Percentiles rank a stretch among this genome's conserved stretches.
Evolutionary conservation across 2,113 vertebrate genomes (phyloP).

Genomic region (Myiagra hebetior): DNA sequence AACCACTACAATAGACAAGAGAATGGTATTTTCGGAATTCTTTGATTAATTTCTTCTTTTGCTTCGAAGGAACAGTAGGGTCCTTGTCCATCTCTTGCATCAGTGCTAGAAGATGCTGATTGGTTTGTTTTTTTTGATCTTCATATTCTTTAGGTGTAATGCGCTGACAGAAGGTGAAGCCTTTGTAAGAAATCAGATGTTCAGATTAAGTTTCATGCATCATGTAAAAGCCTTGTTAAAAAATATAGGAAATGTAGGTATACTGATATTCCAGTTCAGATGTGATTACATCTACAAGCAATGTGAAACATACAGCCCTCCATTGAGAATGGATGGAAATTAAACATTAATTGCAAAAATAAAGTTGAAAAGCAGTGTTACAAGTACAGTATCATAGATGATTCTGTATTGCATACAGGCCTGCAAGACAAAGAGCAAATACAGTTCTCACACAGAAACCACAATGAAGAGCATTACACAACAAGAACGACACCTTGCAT

Average conservation of each 20-base stretch:
- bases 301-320: background rate
- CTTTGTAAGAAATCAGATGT: constrained; percentile 58
- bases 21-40: constrained; percentile 83
- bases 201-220: background rate
- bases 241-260: background rate
- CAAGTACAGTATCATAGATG: background rate
- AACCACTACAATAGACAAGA: constrained; percentile 70
- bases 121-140: constrained; percentile 72
- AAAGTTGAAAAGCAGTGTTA: background rate
- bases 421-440: background rate
- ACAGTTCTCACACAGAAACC: background rate
- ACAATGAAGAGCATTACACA: background rate
- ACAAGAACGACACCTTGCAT: background rate
- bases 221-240: background rate
- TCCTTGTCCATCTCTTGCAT: constrained; percentile 66
- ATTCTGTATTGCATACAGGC: background rate
- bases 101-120: constrained; percentile 72
- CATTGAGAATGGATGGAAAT: background rate
- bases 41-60: constrained; percentile 78
- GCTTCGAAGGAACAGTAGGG: constrained; percentile 64
- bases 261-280: background rate
- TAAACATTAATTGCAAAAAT: background rate
- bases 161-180: constrained; percentile 82
- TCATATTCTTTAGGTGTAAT: constrained; percentile 77
- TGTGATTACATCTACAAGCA: background rate